Base-by-base conservation (phyloP, 2,797 vertebrate genomes). In the Australoheros facetus region DNA sequence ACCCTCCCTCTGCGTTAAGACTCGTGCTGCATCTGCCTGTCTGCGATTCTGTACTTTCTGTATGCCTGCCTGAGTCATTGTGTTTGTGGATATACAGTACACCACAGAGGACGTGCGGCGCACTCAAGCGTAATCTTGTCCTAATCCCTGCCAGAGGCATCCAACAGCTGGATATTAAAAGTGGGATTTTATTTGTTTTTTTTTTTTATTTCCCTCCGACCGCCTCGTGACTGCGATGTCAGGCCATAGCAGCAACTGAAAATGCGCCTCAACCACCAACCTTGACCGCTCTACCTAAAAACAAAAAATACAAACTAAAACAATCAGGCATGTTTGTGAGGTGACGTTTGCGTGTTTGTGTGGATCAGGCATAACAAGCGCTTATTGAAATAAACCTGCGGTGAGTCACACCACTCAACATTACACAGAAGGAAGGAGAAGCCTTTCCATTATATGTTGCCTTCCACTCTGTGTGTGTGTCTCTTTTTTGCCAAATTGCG, bases 121-220 rank as follows among this genome's bases (percentile, higher is more conserved):
- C 84, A 85, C 77, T 92, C 77, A 45, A 84, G 66, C 75, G 3
- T 88, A 89, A 88, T 87, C 83, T 87, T 87, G 83, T 82, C 81
- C 80, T 90, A 93, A 94, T 93, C 87, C 86, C 80, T 80, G 89
- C 92, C 86, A 76, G 84, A 75, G 91, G 91, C 87, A 45, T 56
- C 53, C 75, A 83, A 87, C 87, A 91, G 87, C 85, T 90, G 89
- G 83, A 91, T 87, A 93, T 85, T 86, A 87, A 69, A 89, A 88
- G 81, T 45, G 32, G 32, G 79, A 81, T 85, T 87, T 87, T 23
- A 84, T 84, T 77, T 70, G 62, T 78, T 75, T 54, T 77, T 81
- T 57, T 51, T 37, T 37, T 10, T 11, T 10, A 69, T 30, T 69
- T 69, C 42, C 26, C 37, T 48, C 73, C 1, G 12, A 77, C 66